phyloP scores from a whole-genome alignment of 2,888 invertebrate genomes.

The Vandiemenella viatica region DNA sequence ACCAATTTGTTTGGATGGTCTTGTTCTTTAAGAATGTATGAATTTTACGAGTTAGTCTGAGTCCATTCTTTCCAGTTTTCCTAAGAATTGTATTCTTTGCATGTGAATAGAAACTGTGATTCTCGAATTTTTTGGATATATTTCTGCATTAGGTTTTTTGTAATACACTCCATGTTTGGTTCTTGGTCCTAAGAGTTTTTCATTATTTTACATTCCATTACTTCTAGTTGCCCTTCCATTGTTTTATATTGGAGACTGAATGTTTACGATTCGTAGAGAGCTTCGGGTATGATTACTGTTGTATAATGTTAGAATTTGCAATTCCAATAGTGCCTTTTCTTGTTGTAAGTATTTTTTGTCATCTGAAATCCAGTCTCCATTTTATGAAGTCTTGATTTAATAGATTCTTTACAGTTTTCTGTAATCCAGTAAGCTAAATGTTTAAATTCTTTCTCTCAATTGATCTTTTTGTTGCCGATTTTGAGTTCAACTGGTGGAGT shows the following conservation, averaged over 20 bases:
- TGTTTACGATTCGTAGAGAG: neutral
- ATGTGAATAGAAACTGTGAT: neutral
- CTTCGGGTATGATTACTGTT: neutral
- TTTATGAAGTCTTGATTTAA: neutral
- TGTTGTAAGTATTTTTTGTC: neutral
- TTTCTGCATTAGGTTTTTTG: neutral
- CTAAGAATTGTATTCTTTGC: neutral
- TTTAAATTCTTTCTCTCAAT: too few relatives aligned
- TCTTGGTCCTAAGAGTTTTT: neutral
- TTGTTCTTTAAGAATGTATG: neutral
- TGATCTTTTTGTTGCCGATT: too few relatives aligned
- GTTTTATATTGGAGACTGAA: neutral
- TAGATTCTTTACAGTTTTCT: neutral
- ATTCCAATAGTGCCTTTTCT: neutral
- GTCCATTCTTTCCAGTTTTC: neutral
- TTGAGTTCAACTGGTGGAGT: too few relatives aligned
- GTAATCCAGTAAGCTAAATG: too few relatives aligned
- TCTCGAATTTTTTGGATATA: neutral
- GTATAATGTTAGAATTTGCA: neutral
- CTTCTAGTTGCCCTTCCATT: neutral
- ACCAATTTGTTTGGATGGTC: neutral
- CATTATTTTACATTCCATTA: neutral
- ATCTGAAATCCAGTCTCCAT: neutral
- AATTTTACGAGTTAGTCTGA: neutral
- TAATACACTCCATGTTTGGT: neutral